Evolutionary conservation across 2,113 vertebrate species (phyloP).

Genomic region (Phodopus roborovskii): DNA sequence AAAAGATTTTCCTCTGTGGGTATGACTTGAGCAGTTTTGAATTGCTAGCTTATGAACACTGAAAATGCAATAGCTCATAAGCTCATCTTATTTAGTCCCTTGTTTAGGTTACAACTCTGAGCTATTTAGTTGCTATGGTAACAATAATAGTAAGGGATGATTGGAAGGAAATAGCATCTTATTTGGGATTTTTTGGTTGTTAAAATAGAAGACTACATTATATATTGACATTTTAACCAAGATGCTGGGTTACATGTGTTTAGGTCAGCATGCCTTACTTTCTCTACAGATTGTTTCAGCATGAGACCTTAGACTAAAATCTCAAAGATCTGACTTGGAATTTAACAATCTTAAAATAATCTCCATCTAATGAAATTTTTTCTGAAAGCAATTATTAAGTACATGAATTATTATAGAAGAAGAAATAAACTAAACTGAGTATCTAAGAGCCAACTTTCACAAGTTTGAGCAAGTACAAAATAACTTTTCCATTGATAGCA

Average conservation of each 20-base stretch:
- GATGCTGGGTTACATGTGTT: constrained; percentile 67
- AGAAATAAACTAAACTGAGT: constrained; percentile 84
- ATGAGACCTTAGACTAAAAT: constrained; percentile 81
- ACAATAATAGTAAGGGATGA: constrained; percentile 70
- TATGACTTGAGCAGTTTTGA: constrained; percentile 73
- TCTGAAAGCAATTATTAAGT: constrained; percentile 82
- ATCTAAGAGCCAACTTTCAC: constrained; percentile 84
- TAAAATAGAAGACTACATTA: constrained; percentile 55
- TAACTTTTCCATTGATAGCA: constrained; percentile 84
- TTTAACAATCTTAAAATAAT: constrained; percentile 87
- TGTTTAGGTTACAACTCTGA: constrained; percentile 71
- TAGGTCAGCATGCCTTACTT: constrained; percentile 77
- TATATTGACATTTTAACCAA: constrained; percentile 67
- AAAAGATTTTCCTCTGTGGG: constrained; percentile 74
- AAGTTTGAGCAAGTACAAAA: constrained; percentile 87
- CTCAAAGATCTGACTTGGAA: constrained; percentile 79
- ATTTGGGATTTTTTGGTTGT: constrained; percentile 64
- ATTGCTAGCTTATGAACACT: constrained; percentile 78
- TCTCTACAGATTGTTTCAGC: constrained; percentile 62
- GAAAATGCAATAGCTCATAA: constrained; percentile 72
- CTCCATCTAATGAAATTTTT: constrained; percentile 85
- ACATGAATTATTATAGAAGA: constrained; percentile 84
- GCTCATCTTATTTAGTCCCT: constrained; percentile 63
- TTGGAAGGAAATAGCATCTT: constrained; percentile 76
- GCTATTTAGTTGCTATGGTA: constrained; percentile 74